Evolutionary conservation across 2,113 vertebrate genomes (phyloP), one percentile per base, ranked within the genome.

Genomic region (Xiphophorus maculatus): DNA sequence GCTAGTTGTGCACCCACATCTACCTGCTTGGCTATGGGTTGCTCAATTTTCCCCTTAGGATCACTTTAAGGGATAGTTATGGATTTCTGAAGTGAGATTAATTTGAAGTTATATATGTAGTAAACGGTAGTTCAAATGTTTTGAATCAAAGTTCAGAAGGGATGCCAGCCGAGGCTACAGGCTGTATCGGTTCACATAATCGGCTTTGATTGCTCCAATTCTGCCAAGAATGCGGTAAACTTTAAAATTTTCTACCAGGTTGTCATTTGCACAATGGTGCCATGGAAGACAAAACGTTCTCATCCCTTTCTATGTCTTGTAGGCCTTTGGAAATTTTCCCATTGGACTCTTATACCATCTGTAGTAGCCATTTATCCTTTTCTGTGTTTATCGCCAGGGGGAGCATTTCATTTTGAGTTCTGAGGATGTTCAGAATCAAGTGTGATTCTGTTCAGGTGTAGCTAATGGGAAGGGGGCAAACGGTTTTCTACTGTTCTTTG

Each of bases 11-110:
- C 35, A 51, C 29, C 0, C 25, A 0, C 37, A 66, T 78, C 69
- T 74, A 3, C 40, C 29, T 84, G 66, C 65, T 29, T 48, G 72
- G 66, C 74, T 5, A 63, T 8, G 30, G 66, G 74, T 83, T 33
- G n/a, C 48, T 58, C 58, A 32, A 35, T 27, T 72, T 30, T n/a
- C n/a, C 32, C 5, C 1, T 3, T 65, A 64, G 70, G 74, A 51
- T 22, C 25, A 15, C 30, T 71, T 35, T 35, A 63, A 30, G 28
- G 27, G 27, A 4, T 3, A 27, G n/a, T 61, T 28, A 25, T 4
- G 58, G 27, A 27, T 12, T 27, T 61, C 27, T 61, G 8, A 61
- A 61, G 14, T 63, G 44, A 51, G 44, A 7, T 51, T 5, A 15
- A 7, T 51, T 22, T 22, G 19, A 51, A 7, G 44, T 19, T 15